Percentiles rank a stretch among this genome's conserved stretches.
These are phyloP conservation scores for Ormyrus labotus DNA, from an alignment of 2,888 invertebrate genomes.

Conservation along the genomic window DNA sequence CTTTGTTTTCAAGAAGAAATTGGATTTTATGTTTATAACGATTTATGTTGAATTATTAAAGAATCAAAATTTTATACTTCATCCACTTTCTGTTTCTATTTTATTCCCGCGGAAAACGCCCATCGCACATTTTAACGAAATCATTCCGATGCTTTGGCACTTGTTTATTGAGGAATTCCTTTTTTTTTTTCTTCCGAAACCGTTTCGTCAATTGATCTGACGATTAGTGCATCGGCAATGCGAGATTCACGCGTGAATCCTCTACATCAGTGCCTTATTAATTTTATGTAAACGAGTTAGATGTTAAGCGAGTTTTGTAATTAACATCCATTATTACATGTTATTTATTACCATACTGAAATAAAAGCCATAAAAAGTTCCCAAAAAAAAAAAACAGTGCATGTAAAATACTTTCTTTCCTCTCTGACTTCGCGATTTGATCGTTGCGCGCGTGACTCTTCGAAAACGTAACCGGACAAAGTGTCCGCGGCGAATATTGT, in stretches of 20 bases:
- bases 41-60: slow-evolving; percentile 21
- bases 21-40: slow-evolving; percentile 9
- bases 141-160: background rate
- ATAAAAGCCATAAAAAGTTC: background rate
- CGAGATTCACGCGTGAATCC: no score
- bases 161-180: background rate
- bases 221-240: background rate
- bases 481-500: background rate
- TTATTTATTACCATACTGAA: background rate
- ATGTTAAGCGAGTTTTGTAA: background rate
- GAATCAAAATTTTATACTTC: slow-evolving; percentile 26
- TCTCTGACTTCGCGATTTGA: background rate
- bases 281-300: no score
- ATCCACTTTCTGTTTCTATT: background rate
- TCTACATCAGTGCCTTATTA: no score
- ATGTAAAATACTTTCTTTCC: no score
- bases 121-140: background rate
- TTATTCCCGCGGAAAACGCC: background rate
- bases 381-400: background rate
- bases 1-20: slow-evolving; percentile 9
- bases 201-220: background rate
- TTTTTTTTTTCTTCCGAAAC: no score
- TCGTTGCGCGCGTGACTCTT: background rate
- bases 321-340: background rate
- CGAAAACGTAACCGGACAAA: background rate